Conservation (phyloP, 2,888 invertebrate genomes). For the Mythimna ferrago region DNA sequence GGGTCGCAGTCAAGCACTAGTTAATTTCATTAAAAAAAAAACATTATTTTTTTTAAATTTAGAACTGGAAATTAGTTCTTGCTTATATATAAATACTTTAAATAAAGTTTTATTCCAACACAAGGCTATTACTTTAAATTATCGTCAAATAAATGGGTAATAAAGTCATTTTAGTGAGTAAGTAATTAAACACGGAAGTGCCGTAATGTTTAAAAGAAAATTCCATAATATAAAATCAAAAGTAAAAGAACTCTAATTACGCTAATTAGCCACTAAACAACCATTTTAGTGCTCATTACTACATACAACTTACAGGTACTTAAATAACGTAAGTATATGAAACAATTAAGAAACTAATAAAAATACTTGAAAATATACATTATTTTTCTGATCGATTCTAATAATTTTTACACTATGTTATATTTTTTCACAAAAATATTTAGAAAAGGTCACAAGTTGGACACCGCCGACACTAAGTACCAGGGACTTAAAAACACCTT, state of each 20-base stretch:
- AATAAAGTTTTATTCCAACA: not conserved
- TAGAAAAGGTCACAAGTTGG: too few relatives aligned
- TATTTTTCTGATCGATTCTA: too few relatives aligned
- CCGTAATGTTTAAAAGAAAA: conserved; percentile 4
- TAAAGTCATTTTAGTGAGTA: not conserved
- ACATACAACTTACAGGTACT: not conserved
- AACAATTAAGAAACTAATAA: conserved; percentile 1
- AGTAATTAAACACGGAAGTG: not conserved
- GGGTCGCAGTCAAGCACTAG: too few relatives aligned
- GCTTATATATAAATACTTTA: too few relatives aligned
- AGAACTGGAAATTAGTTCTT: too few relatives aligned
- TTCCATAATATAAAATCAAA: not conserved
- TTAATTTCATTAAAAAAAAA: too few relatives aligned
- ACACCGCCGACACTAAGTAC: too few relatives aligned
- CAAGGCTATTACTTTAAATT: not conserved
- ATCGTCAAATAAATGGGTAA: not conserved
- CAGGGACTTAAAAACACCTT: too few relatives aligned
- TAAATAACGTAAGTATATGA: not conserved
- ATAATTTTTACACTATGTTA: too few relatives aligned
- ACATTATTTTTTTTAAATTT: too few relatives aligned
- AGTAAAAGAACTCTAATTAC: not conserved
- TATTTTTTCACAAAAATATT: too few relatives aligned
- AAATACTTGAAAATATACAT: too few relatives aligned
- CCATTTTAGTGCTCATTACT: not conserved
- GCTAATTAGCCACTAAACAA: conserved; percentile 8